Evolutionary conservation across 2,113 vertebrate genomes (phyloP).

Genomic region (Sclerurus mexicanus): DNA sequence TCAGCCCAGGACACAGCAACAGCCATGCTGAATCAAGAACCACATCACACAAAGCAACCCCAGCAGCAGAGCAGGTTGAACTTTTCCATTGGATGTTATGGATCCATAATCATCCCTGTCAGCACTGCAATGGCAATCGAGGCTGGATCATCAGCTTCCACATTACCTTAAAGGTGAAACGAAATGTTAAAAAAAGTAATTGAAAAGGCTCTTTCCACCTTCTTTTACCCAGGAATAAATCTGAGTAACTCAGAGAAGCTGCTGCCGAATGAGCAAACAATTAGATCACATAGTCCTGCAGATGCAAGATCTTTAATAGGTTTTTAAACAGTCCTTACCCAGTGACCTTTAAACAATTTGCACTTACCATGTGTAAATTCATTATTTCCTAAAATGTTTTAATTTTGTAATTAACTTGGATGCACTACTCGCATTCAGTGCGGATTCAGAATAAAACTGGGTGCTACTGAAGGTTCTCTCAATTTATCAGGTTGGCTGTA

Average conservation of each 20-base stretch:
- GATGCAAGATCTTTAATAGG: slow-evolving; percentile 8
- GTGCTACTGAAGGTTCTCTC: background rate
- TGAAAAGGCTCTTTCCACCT: background rate
- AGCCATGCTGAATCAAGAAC: fast-evolving
- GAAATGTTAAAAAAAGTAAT: background rate
- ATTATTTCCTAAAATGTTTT: slow-evolving; percentile 51
- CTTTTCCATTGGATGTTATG: background rate
- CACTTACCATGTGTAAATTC: background rate
- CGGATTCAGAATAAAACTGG: background rate
- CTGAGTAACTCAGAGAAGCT: background rate
- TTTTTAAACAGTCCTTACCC: background rate
- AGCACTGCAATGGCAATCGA: background rate
- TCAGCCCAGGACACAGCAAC: background rate
- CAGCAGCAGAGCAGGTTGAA: background rate
- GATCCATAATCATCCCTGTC: background rate
- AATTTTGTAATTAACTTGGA: slow-evolving; percentile 7
- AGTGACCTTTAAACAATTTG: slow-evolving; percentile 19
- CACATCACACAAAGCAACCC: background rate
- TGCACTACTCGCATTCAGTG: background rate
- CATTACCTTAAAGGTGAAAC: background rate
- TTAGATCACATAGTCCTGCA: background rate
- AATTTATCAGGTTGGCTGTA: background rate
- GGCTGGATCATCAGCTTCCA: background rate
- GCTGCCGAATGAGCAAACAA: background rate
- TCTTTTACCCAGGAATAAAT: background rate